phyloP scores from a whole-genome alignment of 2,113 vertebrate genomes.

The Anas platyrhynchos region DNA sequence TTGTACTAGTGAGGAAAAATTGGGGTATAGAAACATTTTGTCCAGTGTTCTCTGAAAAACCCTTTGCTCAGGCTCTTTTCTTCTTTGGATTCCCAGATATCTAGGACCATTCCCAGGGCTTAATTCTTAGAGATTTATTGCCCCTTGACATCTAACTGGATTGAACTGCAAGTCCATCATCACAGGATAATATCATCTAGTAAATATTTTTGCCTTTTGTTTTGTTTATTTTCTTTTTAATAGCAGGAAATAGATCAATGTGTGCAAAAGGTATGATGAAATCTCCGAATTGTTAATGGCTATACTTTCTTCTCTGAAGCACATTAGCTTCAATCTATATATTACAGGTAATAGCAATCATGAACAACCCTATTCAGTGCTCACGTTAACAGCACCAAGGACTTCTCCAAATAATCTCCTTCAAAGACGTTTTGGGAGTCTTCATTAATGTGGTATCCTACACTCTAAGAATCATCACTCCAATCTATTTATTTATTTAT shows the following conservation, averaged over 20 bases:
- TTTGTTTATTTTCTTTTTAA: not conserved
- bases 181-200: not conserved
- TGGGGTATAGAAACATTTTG: not conserved
- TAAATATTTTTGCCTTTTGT: conserved; percentile 25
- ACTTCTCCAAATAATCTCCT: not conserved
- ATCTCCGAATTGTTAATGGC: conserved; percentile 14
- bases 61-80: not conserved
- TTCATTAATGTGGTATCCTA: not conserved
- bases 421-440: not conserved
- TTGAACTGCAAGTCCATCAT: not conserved
- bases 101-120: not conserved
- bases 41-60: not conserved
- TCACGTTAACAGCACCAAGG: not conserved
- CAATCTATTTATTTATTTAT: not conserved
- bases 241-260: conserved; percentile 13
- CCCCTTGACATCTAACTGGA: not conserved
- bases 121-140: not conserved
- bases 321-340: not conserved
- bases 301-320: conserved; percentile 18
- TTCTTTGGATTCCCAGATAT: not conserved
- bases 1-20: not conserved
- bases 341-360: not conserved
- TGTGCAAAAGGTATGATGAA: conserved; percentile 15
- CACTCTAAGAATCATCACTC: not conserved
- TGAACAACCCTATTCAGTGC: not conserved